Evolutionary conservation across 2,888 invertebrate species (phyloP).

Genomic region (Anthrax anthrax): DNA sequence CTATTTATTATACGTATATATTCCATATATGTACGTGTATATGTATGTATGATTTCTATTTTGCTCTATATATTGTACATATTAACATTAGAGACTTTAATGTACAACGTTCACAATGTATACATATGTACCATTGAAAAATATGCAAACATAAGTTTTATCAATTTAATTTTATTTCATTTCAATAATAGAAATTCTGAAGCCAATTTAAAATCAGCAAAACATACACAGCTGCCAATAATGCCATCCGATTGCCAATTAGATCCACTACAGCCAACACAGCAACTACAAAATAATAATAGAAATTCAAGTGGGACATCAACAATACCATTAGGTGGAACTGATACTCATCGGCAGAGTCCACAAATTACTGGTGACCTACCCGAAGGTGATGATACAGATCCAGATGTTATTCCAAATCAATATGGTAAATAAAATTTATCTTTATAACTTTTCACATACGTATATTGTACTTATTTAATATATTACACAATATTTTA

Average conservation of each 20-base stretch:
- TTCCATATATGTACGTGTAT: background rate
- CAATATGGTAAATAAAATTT: constrained; percentile 65
- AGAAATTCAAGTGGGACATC: constrained; percentile 22
- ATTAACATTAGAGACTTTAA: background rate
- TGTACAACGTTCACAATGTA: background rate
- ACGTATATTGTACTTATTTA: too few relatives aligned
- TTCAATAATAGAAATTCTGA: constrained; percentile 28
- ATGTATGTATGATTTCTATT: too few relatives aligned
- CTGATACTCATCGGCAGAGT: constrained; percentile 38
- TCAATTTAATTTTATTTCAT: constrained; percentile 12
- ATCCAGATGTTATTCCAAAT: constrained; percentile 78
- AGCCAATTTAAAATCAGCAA: constrained; percentile 33
- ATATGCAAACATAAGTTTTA: constrained; percentile 2
- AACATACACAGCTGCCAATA: constrained; percentile 35
- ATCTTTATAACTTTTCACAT: too few relatives aligned
- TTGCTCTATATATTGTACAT: background rate
- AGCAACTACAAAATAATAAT: constrained; percentile 24
- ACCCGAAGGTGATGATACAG: constrained; percentile 45
- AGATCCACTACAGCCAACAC: constrained; percentile 31
- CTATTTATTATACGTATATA: background rate
- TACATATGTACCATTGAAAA: background rate
- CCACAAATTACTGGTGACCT: constrained; percentile 31
- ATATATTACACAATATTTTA: too few relatives aligned
- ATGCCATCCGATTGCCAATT: constrained; percentile 34
- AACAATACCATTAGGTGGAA: constrained; percentile 20